Percentiles rank a stretch among this genome's conserved stretches.
Conservation (phyloP, 2,797 vertebrate species). For the Ammospiza maritima region DNA sequence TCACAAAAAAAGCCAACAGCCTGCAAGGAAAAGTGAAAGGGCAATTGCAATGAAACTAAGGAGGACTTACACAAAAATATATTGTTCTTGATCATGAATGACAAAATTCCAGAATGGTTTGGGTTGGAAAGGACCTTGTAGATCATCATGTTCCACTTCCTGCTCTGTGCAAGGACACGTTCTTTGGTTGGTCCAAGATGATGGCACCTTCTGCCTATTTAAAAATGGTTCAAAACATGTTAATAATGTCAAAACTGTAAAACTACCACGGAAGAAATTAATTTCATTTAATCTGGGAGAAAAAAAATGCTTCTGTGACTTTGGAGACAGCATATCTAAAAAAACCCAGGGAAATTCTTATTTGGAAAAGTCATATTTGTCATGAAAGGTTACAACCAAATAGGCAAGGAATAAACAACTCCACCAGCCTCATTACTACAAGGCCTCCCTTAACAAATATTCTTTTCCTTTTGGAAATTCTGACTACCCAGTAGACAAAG, state of each 20-base stretch:
- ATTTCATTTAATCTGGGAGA: not conserved
- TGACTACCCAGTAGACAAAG: not conserved
- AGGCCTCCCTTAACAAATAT: not conserved
- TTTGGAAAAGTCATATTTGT: not conserved
- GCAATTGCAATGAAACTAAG: not conserved
- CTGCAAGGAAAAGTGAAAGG: not conserved
- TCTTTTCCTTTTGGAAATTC: not conserved
- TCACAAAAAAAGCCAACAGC: not conserved
- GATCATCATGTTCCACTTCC: too few relatives aligned
- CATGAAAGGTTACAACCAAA: not conserved
- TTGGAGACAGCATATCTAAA: not conserved
- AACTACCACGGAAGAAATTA: not conserved
- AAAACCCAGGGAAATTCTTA: not conserved
- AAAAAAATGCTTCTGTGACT: not conserved
- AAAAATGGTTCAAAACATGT: not conserved
- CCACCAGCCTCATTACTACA: not conserved
- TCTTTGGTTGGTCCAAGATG: not conserved
- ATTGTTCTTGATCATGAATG: not conserved
- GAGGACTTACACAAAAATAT: not conserved
- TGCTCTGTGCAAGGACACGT: not conserved
- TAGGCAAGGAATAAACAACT: not conserved
- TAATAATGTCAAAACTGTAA: not conserved
- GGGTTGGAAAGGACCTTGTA: not conserved
- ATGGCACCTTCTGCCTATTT: not conserved
- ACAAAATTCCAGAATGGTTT: not conserved